Evolutionary conservation across 2,113 vertebrate species (phyloP).

Genomic region (Poeciliopsis prolifica): DNA sequence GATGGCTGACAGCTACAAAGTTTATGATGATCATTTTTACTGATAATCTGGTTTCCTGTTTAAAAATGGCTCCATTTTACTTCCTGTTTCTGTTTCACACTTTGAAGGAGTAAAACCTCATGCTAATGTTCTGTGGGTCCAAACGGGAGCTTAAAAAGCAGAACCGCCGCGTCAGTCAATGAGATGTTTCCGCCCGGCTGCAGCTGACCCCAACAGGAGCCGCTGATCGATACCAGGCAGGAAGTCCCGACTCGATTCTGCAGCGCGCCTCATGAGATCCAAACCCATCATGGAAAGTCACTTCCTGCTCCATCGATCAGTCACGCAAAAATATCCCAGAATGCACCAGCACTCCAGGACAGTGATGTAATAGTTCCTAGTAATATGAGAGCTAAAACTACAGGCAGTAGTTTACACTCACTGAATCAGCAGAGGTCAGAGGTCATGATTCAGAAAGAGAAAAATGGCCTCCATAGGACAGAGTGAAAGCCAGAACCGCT

Average conservation of each 20-base stretch:
- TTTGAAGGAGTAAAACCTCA: no score
- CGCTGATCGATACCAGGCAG: slow-evolving; percentile 59
- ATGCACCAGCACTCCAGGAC: background rate
- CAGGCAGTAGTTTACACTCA: no score
- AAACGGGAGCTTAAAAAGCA: slow-evolving; percentile 24
- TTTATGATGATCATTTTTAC: background rate
- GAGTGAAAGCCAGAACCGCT: no score
- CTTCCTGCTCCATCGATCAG: slow-evolving; percentile 49
- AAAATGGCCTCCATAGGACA: no score
- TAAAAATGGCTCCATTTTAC: no score
- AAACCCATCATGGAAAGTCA: slow-evolving; percentile 59
- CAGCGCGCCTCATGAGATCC: slow-evolving; percentile 42
- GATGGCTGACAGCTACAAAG: no score
- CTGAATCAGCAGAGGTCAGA: no score
- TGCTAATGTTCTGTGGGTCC: background rate
- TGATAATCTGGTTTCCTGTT: background rate
- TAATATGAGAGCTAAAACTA: no score
- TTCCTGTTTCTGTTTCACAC: no score
- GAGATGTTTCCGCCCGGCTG: slow-evolving; percentile 62
- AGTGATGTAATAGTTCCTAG: background rate
- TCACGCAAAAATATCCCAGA: slow-evolving; percentile 25
- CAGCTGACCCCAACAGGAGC: slow-evolving; percentile 43
- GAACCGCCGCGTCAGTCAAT: slow-evolving; percentile 55
- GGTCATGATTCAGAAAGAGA: no score
- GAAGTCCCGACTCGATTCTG: slow-evolving; percentile 42